These are phyloP conservation scores for Hormiphora californensis DNA, from an alignment of 37 sponge, comb jelly and placozoan genomes.

Conservation along the genomic window DNA sequence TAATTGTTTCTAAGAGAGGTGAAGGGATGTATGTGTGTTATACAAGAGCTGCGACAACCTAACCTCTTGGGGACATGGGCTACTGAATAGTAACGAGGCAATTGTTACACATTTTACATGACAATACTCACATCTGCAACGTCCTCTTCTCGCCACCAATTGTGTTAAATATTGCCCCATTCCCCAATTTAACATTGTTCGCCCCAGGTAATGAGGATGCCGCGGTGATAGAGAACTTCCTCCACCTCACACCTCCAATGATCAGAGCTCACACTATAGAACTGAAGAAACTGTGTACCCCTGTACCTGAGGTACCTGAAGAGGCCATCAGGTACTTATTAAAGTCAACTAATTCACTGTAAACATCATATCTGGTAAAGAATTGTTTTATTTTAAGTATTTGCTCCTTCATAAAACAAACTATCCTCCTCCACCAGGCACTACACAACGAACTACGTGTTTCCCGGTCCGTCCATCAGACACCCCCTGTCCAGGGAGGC, in stretches of 20 bases:
- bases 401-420: too few relatives aligned
- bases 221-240: conserved; percentile 27
- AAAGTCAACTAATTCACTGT: not conserved
- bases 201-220: conserved; percentile 12
- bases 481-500: conserved; percentile 36
- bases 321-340: not conserved
- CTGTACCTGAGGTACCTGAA: not conserved
- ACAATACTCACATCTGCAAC: too few relatives aligned
- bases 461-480: not conserved
- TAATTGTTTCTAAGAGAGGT: too few relatives aligned
- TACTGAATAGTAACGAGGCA: too few relatives aligned
- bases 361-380: not conserved
- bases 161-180: too few relatives aligned
- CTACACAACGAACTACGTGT: conserved; percentile 54
- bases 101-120: too few relatives aligned
- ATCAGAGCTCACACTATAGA: not conserved
- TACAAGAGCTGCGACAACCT: too few relatives aligned
- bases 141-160: too few relatives aligned
- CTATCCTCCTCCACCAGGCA: not conserved
- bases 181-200: not conserved
- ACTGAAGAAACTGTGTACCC: conserved; percentile 42
- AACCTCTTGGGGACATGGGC: too few relatives aligned
- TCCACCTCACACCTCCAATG: conserved; percentile 48
- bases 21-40: too few relatives aligned
- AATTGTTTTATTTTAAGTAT: too few relatives aligned